Evolutionary conservation across 1,140 invertebrate species (phyloP).

Genomic region (Lanistes nyassanus): DNA sequence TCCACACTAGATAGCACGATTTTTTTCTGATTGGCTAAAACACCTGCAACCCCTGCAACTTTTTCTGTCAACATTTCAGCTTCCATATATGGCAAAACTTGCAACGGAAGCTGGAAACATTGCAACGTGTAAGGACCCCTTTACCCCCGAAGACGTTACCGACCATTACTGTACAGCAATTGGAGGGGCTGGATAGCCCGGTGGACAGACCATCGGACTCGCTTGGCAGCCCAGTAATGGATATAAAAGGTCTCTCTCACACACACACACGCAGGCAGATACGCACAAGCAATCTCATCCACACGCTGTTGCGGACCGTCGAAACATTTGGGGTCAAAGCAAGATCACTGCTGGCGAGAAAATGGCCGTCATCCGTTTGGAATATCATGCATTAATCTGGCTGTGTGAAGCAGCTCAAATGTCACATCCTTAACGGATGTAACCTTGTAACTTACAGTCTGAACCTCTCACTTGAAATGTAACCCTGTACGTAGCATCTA

Average conservation of each 20-base stretch:
- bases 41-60: too few species aligned
- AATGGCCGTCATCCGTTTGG: background rate
- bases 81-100: too few species aligned
- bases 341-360: too few species aligned
- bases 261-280: conserved; percentile 1
- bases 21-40: too few species aligned
- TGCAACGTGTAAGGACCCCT: too few species aligned
- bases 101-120: too few species aligned
- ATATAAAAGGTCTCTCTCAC: background rate
- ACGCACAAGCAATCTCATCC: conserved; percentile 1
- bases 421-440: background rate
- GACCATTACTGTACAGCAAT: too few species aligned
- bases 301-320: background rate
- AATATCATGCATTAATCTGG: background rate
- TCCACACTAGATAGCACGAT: too few species aligned
- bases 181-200: too few species aligned
- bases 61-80: too few species aligned
- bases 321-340: background rate
- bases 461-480: background rate
- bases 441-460: background rate
- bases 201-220: background rate
- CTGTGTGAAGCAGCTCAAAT: background rate
- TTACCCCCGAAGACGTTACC: background rate
- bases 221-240: background rate
- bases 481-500: background rate